A percentile compares a stretch with the other conserved stretches of the same genome.
These are phyloP conservation scores for Lepus americanus DNA, from an alignment of 2,113 vertebrate genomes.

Conservation along the genomic window DNA sequence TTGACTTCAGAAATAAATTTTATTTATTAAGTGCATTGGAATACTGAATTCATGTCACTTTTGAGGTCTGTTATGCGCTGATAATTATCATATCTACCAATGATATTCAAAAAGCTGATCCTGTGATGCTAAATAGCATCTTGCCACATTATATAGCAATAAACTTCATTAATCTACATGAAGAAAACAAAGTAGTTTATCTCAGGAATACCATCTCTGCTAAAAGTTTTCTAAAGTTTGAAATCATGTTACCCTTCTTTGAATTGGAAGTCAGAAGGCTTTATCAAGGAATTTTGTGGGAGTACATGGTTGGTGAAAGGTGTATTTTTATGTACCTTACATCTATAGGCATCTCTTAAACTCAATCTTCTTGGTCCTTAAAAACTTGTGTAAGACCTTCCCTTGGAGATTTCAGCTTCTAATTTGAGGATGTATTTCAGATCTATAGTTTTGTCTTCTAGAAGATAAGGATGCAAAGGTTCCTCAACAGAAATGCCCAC, in stretches of 20 bases:
- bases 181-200: slow-evolving; percentile 24
- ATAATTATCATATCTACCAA: neutral
- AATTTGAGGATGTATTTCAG: slow-evolving; percentile 61
- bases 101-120: neutral
- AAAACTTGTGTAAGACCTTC: slow-evolving; percentile 36
- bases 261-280: neutral
- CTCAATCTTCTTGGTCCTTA: slow-evolving; percentile 46
- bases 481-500: neutral
- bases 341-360: neutral
- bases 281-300: neutral
- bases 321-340: neutral
- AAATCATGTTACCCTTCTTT: slow-evolving; percentile 10
- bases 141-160: neutral
- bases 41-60: slow-evolving; percentile 40
- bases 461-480: neutral
- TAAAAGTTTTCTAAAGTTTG: slow-evolving; percentile 13
- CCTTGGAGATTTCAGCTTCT: slow-evolving; percentile 23
- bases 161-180: neutral
- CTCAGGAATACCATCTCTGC: neutral
- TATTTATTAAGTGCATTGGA: slow-evolving; percentile 40
- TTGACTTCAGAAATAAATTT: neutral
- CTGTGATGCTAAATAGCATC: neutral
- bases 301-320: neutral
- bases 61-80: slow-evolving; percentile 26
- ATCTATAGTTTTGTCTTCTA: slow-evolving; percentile 35